Conservation (phyloP, 2,113 vertebrate species). For the Sciurus niger region DNA sequence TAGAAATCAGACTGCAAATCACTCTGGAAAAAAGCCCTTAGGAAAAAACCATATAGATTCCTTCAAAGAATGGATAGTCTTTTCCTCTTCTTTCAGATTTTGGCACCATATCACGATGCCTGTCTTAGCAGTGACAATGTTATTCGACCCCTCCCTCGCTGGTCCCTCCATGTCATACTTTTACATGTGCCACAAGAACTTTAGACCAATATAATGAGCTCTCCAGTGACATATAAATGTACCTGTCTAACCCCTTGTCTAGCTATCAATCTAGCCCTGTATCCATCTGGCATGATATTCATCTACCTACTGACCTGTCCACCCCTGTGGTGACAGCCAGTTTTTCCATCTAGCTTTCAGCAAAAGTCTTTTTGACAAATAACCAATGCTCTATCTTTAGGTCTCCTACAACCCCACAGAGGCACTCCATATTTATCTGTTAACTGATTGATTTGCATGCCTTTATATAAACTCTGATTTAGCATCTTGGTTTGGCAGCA, state of each 20-base stretch:
- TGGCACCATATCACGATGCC: neutral
- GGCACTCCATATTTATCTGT: neutral
- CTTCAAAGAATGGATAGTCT: neutral
- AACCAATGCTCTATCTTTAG: constrained; percentile 49
- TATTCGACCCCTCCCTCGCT: neutral
- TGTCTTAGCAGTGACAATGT: neutral
- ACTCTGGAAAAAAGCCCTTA: neutral
- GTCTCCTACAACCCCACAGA: constrained; percentile 52
- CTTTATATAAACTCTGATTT: constrained; percentile 63
- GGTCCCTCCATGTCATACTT: constrained; percentile 50
- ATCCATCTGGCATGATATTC: constrained; percentile 77
- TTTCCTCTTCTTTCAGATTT: neutral
- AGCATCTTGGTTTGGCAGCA: constrained; percentile 15
- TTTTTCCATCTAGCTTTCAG: constrained; percentile 71
- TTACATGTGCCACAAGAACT: constrained; percentile 64
- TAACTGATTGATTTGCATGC: neutral
- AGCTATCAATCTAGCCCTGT: constrained; percentile 71
- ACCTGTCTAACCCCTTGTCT: constrained; percentile 73
- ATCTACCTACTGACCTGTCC: constrained; percentile 78
- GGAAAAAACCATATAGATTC: neutral
- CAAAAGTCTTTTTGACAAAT: constrained; percentile 71
- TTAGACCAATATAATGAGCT: constrained; percentile 67
- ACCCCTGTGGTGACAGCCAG: constrained; percentile 66
- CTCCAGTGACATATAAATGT: constrained; percentile 74
- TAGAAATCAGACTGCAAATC: constrained; percentile 48